Conservation (phyloP, 2,797 vertebrate species). For the Sus cebifrons region DNA sequence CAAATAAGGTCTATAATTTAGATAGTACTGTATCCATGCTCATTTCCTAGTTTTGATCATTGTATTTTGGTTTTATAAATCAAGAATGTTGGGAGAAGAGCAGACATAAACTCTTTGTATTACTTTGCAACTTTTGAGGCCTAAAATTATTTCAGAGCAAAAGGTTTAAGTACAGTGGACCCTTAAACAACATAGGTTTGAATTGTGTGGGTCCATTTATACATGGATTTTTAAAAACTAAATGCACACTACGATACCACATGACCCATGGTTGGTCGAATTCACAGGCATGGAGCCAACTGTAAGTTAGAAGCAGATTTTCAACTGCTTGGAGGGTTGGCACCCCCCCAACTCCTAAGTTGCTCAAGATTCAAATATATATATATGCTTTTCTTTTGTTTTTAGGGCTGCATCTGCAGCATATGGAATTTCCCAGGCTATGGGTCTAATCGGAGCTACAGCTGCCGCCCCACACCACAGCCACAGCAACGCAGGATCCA, state of each 20-base stretch:
- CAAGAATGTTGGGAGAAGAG: not conserved
- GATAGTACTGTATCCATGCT: not conserved
- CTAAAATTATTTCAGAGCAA: not conserved
- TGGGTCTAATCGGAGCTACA: too few relatives aligned
- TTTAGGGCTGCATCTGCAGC: too few relatives aligned
- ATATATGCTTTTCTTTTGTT: too few relatives aligned
- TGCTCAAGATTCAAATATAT: not conserved
- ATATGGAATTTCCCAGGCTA: too few relatives aligned
- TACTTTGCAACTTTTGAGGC: not conserved
- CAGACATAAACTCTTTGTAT: not conserved
- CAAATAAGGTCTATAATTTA: not conserved
- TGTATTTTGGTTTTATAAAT: not conserved
- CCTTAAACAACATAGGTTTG: not conserved
- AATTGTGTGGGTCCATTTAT: not conserved
- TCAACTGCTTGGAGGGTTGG: not conserved
- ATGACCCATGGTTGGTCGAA: not conserved
- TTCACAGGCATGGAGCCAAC: not conserved
- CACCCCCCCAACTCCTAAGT: not conserved
- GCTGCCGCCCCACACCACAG: too few relatives aligned
- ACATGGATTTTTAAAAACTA: not conserved
- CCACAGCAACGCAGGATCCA: too few relatives aligned
- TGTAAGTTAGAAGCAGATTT: not conserved
- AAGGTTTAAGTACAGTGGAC: not conserved
- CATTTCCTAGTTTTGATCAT: constrained; percentile 1
- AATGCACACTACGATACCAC: not conserved